Base-by-base conservation (phyloP, 2,113 vertebrate genomes). In the Colinus virginianus region DNA sequence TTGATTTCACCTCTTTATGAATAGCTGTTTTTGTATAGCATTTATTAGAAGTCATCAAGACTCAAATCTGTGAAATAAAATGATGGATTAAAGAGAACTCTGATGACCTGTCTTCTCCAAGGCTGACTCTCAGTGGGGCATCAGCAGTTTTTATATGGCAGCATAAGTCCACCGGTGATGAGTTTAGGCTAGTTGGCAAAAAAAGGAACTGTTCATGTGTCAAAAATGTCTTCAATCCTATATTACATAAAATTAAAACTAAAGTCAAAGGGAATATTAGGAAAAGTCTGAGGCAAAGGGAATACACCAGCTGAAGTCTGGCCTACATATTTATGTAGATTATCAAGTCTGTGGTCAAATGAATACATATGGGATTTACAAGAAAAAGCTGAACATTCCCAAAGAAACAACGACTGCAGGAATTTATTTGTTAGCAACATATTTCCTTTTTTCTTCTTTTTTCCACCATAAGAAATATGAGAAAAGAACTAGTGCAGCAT, bases 381-480 rank as follows among this genome's bases (percentile, higher is more conserved):
- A 38, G 45, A 58, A 53, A 58, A 68, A 58, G 5, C 4, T 58
- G 9, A 61, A 45, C 25, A 10, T 77, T 63, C 75, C 53, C 28
- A 25, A 42, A 70, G 30, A 72, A 71, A 49, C n/a, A 9, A 19
- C 9, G 32, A n/a, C 22, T 49, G 59, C 13, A 49, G 23, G 26
- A 84, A 76, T 7, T 12, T 45, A 70, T 55, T 71, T 43, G 16
- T 2, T 21, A 36, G 49, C 34, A 43, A 32, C 8, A 28, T 43
- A 61, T 64, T 68, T 68, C 13, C 36, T 63, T 80, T 76, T 11
- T 0, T 34, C 34, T 64, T 23, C n/a, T 4, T 22, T 61, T 61
- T 36, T 36, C 7, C 11, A 22, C 21, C 15, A 9, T 1, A 23
- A 23, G 30, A 32, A 53, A 17, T 5, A 2, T 11, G 2, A 6